These are phyloP conservation scores for Oxyteleia sp. DNA, from an alignment of 2,888 invertebrate genomes.

Conservation along the genomic window DNA sequence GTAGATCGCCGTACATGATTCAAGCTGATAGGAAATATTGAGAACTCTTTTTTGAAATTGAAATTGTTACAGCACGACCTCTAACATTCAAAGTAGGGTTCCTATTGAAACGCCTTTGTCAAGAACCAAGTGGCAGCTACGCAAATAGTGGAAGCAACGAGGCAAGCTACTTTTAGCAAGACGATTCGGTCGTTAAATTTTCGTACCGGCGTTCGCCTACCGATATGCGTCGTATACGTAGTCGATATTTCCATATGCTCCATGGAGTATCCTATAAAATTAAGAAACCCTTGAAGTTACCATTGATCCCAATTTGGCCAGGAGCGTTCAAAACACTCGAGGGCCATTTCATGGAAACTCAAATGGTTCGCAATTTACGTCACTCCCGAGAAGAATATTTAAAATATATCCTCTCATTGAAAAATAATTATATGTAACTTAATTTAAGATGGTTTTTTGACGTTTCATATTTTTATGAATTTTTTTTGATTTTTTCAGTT, in stretches of 20 bases:
- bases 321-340: conserved; percentile 68
- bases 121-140: conserved; percentile 78
- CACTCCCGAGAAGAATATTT: conserved; percentile 36
- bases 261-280: conserved; percentile 73
- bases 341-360: conserved; percentile 56
- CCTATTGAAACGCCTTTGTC: conserved; percentile 84
- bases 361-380: conserved; percentile 37
- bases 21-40: not conserved
- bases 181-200: conserved; percentile 79
- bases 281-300: conserved; percentile 80
- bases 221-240: conserved; percentile 59
- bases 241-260: conserved; percentile 54
- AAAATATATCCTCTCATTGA: not conserved
- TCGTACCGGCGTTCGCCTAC: conserved; percentile 55
- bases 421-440: not conserved
- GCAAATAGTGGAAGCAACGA: conserved; percentile 87
- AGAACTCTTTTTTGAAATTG: conserved; percentile 1
- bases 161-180: conserved; percentile 88
- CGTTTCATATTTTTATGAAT: too few relatives aligned
- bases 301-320: conserved; percentile 84
- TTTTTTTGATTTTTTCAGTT: too few relatives aligned
- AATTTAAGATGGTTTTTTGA: too few relatives aligned
- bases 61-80: conserved; percentile 78
- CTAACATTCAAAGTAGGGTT: conserved; percentile 78
- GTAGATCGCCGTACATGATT: conserved; percentile 16